A percentile compares a stretch with the other conserved stretches of the same genome.
These are phyloP conservation scores for Callorhinus ursinus DNA, from an alignment of 2,113 vertebrate genomes.

Conservation along the genomic window DNA sequence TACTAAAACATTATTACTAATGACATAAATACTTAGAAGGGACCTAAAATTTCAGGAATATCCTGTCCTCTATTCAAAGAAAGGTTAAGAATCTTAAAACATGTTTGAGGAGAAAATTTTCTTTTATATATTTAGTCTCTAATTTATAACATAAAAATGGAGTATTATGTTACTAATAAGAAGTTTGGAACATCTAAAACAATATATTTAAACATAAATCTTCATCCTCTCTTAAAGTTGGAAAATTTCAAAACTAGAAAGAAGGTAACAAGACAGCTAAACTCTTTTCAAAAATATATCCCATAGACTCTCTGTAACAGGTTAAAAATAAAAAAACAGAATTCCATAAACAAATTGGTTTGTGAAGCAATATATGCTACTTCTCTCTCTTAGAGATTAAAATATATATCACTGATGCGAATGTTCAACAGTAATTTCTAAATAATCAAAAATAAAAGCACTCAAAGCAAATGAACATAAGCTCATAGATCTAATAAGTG, in stretches of 20 bases:
- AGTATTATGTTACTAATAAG: not conserved
- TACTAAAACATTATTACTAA: constrained; percentile 37
- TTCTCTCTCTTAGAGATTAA: not conserved
- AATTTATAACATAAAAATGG: constrained; percentile 6
- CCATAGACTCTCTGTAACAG: not conserved
- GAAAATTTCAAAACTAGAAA: constrained; percentile 47
- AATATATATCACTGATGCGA: not conserved
- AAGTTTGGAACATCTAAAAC: constrained; percentile 17
- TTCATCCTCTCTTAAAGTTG: not conserved
- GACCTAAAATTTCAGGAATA: constrained; percentile 37
- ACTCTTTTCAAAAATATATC: not conserved
- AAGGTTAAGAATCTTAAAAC: constrained; percentile 27
- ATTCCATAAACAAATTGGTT: not conserved
- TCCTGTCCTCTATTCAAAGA: not conserved
- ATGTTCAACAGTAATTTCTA: constrained; percentile 27
- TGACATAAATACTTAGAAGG: constrained; percentile 20
- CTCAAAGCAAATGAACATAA: constrained; percentile 18
- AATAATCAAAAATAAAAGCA: not conserved
- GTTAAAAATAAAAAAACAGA: not conserved
- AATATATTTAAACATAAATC: constrained; percentile 10
- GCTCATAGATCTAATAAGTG: not conserved
- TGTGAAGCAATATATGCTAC: not conserved
- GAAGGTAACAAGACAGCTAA: not conserved
- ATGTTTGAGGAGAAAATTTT: not conserved
- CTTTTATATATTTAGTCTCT: constrained; percentile 10